A percentile compares a stretch with the other conserved stretches of the same genome.
Evolutionary conservation across 2,888 invertebrate species (phyloP).

Genomic region (Byasa hedistus): DNA sequence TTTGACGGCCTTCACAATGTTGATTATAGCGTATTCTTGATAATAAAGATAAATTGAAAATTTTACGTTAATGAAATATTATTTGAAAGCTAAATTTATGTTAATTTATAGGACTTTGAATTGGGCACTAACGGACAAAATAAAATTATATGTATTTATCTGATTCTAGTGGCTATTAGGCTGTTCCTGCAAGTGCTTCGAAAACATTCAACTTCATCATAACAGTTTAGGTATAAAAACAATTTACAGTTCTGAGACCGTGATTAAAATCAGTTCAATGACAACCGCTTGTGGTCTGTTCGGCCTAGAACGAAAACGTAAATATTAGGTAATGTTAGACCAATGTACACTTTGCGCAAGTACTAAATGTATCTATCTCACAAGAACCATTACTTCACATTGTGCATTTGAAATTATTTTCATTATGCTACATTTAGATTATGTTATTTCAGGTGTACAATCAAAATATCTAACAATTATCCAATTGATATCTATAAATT

Average conservation of each 20-base stretch:
- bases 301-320: conserved; percentile 36
- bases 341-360: conserved; percentile 14
- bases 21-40: no score
- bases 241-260: conserved; percentile 35
- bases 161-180: not conserved
- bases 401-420: no score
- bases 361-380: conserved; percentile 10
- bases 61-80: no score
- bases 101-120: no score
- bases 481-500: not conserved
- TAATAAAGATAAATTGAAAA: no score
- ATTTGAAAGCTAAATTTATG: no score
- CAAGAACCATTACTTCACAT: not conserved
- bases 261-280: conserved; percentile 50
- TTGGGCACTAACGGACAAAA: no score
- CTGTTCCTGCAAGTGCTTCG: not conserved
- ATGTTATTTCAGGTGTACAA: not conserved
- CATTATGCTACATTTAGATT: not conserved
- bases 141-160: no score
- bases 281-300: conserved; percentile 40
- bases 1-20: not conserved
- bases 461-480: not conserved
- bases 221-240: conserved; percentile 14
- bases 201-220: not conserved
- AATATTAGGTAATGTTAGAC: conserved; percentile 35